Evolutionary conservation across 2,113 vertebrate species (phyloP).

Genomic region (Paratilapia polleni): DNA sequence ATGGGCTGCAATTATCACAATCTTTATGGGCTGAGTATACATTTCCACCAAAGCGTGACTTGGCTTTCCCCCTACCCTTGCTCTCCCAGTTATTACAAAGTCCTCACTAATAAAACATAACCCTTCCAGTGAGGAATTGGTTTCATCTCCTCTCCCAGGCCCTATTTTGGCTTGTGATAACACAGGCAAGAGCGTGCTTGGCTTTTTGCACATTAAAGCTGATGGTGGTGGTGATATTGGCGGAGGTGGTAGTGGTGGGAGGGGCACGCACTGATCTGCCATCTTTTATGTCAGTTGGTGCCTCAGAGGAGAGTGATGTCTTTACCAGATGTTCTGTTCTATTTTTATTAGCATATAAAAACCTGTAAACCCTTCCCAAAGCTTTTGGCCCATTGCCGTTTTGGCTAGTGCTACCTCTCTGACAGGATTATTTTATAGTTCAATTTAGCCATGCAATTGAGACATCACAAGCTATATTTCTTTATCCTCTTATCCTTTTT

Average conservation of each 20-base stretch:
- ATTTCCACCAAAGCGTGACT: constrained; percentile 74
- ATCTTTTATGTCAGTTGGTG: constrained; percentile 67
- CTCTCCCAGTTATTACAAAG: constrained; percentile 56
- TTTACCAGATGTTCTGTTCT: constrained; percentile 74
- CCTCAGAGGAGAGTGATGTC: constrained; percentile 69
- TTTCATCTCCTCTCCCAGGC: constrained; percentile 64
- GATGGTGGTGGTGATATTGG: constrained; percentile 26
- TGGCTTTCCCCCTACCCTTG: constrained; percentile 27
- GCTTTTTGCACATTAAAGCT: constrained; percentile 63
- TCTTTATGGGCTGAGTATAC: constrained; percentile 70
- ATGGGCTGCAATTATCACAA: constrained; percentile 62
- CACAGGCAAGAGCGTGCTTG: constrained; percentile 55
- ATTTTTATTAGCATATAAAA: constrained; percentile 73
- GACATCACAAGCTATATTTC: constrained; percentile 49
- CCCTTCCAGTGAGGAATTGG: constrained; percentile 64
- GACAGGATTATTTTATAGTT: constrained; percentile 64
- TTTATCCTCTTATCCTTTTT: constrained; percentile 52
- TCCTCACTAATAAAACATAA: constrained; percentile 72
- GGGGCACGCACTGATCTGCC: constrained; percentile 24
- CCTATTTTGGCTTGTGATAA: constrained; percentile 63
- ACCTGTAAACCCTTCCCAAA: constrained; percentile 43
- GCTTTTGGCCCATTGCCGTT: constrained; percentile 46
- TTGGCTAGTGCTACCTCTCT: constrained; percentile 40
- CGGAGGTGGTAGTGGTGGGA: constrained; percentile 3
- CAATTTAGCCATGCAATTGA: constrained; percentile 52